These are phyloP conservation scores for Capromys pilorides DNA, from an alignment of 2,797 vertebrate genomes.

Conservation along the genomic window DNA sequence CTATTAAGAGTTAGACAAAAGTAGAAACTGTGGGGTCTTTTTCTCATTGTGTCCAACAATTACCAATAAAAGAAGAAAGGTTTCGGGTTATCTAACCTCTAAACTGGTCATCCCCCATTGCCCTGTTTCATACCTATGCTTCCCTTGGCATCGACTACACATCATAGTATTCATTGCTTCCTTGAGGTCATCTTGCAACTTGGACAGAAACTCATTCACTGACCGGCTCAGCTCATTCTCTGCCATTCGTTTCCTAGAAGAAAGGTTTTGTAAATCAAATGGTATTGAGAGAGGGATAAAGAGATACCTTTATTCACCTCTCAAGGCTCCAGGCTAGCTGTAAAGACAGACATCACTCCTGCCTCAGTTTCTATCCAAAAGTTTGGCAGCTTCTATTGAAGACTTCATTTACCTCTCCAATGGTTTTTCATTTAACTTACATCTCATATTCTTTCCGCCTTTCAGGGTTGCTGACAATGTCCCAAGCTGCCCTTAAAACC, in stretches of 20 bases:
- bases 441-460: constrained; percentile 93
- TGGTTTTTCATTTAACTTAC: constrained; percentile 85
- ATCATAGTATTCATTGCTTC: constrained; percentile 99
- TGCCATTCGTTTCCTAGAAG: constrained; percentile 92
- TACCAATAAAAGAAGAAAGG: constrained; percentile 3
- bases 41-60: constrained; percentile 35
- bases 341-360: constrained; percentile 22
- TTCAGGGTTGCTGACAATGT: constrained; percentile 96
- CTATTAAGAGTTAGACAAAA: background rate
- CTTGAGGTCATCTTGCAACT: constrained; percentile 95
- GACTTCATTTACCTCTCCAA: background rate
- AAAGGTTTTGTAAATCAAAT: constrained; percentile 53
- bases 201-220: constrained; percentile 94
- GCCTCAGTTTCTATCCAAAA: constrained; percentile 7
- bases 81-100: background rate
- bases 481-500: constrained; percentile 95
- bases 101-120: background rate
- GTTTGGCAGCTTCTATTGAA: background rate
- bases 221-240: constrained; percentile 94
- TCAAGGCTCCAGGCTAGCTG: background rate
- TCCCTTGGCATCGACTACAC: constrained; percentile 96
- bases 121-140: constrained; percentile 91
- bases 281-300: background rate
- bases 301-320: constrained; percentile 7
- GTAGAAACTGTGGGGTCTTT: constrained; percentile 7